Evolutionary conservation across 2,797 vertebrate species (phyloP).

Genomic region (Crocidura indochinensis): DNA sequence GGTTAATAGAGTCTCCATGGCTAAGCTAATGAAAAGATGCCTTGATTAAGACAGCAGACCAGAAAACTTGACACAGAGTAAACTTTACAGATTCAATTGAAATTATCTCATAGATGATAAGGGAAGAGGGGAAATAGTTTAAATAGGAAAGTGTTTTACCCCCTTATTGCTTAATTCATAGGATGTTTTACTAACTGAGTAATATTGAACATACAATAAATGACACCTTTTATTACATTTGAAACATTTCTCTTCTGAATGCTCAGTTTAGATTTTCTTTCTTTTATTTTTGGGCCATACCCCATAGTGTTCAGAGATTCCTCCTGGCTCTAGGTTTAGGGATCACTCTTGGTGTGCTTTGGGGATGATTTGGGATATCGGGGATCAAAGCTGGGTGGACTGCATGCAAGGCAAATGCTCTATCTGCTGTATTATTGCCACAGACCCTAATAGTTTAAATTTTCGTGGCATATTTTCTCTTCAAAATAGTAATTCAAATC

Average conservation of each 20-base stretch:
- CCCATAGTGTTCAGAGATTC: no score
- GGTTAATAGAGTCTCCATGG: constrained; percentile 16
- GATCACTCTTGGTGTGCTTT: no score
- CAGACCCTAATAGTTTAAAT: not conserved
- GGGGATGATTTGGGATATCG: no score
- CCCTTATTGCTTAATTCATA: constrained; percentile 7
- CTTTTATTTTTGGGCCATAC: not conserved
- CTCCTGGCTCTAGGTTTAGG: not conserved
- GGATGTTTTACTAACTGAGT: not conserved
- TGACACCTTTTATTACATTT: constrained; percentile 19
- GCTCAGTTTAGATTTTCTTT: not conserved
- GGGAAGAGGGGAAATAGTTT: not conserved
- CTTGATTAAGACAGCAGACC: constrained; percentile 37
- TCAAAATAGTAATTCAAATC: not conserved
- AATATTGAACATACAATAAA: not conserved
- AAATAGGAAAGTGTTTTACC: not conserved
- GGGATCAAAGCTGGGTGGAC: no score
- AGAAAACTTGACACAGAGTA: constrained; percentile 41
- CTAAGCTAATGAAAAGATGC: constrained; percentile 49
- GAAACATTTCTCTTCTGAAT: constrained; percentile 44
- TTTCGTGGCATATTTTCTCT: constrained; percentile 1
- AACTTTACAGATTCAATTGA: not conserved
- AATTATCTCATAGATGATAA: not conserved
- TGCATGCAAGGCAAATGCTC: no score
- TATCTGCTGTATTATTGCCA: not conserved